phyloP scores from a whole-genome alignment of 1,140 invertebrate species.

The Bombus haemorrhoidalis region DNA sequence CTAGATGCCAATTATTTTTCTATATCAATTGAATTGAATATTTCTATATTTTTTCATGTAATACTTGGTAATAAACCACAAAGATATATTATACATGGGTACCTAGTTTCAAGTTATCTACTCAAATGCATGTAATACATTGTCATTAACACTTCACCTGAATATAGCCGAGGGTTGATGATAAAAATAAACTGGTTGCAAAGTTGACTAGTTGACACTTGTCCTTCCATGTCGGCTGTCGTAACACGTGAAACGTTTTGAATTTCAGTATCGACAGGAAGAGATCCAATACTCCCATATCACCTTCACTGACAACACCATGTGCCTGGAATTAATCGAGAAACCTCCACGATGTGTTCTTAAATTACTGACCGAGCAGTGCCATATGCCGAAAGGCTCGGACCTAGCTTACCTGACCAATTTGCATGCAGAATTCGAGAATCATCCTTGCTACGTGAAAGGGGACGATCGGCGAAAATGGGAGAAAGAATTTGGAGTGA shows the following conservation, averaged over 20 bases:
- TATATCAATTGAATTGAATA: neutral
- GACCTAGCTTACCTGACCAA: conserved; percentile 95
- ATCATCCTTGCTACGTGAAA: conserved; percentile 93
- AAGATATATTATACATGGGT: neutral
- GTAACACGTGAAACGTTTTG: conserved; percentile 34
- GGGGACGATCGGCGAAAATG: conserved; percentile 93
- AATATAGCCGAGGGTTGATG: neutral
- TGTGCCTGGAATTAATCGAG: conserved; percentile 94
- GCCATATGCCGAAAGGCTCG: conserved; percentile 96
- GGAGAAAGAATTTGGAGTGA: conserved; percentile 95
- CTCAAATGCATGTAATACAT: neutral
- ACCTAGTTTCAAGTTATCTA: neutral
- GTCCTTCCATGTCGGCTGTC: neutral
- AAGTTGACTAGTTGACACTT: neutral
- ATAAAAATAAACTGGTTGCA: neutral
- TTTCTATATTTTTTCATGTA: neutral
- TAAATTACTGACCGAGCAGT: conserved; percentile 94
- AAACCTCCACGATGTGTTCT: conserved; percentile 95
- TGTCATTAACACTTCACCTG: neutral
- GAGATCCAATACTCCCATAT: conserved; percentile 95
- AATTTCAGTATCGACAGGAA: conserved; percentile 91
- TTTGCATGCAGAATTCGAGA: conserved; percentile 94
- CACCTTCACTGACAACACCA: conserved; percentile 94
- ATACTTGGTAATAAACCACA: neutral
- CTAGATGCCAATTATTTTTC: too few relatives aligned